Conservation (phyloP, 2,113 vertebrate species). For the Prolemur simus region DNA sequence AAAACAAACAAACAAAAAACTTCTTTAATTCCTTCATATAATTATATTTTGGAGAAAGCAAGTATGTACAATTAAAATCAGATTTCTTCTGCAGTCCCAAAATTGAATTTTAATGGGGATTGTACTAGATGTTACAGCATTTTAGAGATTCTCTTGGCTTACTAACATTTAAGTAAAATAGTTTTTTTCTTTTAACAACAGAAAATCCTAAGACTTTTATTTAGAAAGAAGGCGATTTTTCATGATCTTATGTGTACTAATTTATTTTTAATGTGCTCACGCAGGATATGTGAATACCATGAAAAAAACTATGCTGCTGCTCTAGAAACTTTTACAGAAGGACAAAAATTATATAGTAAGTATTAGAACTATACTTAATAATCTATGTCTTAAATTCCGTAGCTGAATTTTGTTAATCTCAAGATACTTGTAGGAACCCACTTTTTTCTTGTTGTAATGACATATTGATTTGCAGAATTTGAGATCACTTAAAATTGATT, state of each 20-base stretch:
- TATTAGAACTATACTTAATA: conserved; percentile 71
- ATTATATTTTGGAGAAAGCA: conserved; percentile 45
- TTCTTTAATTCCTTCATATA: background rate
- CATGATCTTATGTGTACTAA: background rate
- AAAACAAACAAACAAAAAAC: background rate
- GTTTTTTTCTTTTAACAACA: background rate
- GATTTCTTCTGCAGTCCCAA: conserved; percentile 21
- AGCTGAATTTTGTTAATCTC: conserved; percentile 37
- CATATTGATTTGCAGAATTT: conserved; percentile 51
- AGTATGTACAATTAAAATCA: background rate
- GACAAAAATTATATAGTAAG: conserved; percentile 93
- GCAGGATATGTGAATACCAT: conserved; percentile 96
- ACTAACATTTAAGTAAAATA: conserved; percentile 2
- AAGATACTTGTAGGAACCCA: conserved; percentile 31
- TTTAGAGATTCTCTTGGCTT: conserved; percentile 1
- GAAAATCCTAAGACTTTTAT: background rate
- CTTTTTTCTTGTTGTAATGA: conserved; percentile 31
- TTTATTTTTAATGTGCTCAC: conserved; percentile 67
- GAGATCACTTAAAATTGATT: conserved; percentile 39
- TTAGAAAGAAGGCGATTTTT: conserved; percentile 37
- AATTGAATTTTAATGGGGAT: conserved; percentile 49
- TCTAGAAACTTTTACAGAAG: conserved; percentile 90
- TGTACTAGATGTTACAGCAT: background rate
- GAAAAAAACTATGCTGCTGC: conserved; percentile 90
- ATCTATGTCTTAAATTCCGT: background rate